Evolutionary conservation across 2,113 vertebrate species (phyloP).

Genomic region (Hippoglossus stenolepis): DNA sequence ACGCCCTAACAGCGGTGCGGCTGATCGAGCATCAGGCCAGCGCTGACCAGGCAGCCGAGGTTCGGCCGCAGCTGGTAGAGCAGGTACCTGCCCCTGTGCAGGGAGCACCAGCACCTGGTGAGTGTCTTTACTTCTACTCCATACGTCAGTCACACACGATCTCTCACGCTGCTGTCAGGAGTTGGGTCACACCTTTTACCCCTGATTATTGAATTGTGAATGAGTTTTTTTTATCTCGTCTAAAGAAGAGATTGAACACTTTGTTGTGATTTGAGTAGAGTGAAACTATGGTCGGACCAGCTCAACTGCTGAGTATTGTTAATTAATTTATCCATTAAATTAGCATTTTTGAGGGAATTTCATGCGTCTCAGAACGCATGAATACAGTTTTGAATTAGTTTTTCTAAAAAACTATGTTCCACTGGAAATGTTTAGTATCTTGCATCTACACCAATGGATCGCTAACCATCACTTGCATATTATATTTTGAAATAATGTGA

Average conservation of each 20-base stretch:
- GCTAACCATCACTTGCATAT: not conserved
- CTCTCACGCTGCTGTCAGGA: not conserved
- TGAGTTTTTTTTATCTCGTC: not conserved
- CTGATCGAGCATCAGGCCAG: slow-evolving; percentile 96
- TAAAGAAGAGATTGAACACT: no score
- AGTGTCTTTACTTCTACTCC: slow-evolving; percentile 42
- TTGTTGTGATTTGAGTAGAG: no score
- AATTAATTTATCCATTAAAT: no score
- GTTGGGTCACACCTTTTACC: not conserved
- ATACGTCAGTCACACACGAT: no score
- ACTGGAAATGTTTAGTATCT: not conserved
- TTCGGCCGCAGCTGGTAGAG: slow-evolving; percentile 94
- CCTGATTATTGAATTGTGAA: not conserved
- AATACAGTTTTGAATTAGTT: no score
- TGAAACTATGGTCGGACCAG: no score
- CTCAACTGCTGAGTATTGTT: no score
- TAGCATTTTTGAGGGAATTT: no score
- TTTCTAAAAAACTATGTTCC: not conserved
- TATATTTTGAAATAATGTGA: not conserved
- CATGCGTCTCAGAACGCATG: no score
- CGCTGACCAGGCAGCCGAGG: slow-evolving; percentile 89
- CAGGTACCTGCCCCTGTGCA: slow-evolving; percentile 89
- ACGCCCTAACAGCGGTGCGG: slow-evolving; percentile 94
- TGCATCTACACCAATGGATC: not conserved
- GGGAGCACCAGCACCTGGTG: slow-evolving; percentile 86